Base-by-base conservation (phyloP, 2,797 vertebrate genomes). In the Sciaenops ocellatus region DNA sequence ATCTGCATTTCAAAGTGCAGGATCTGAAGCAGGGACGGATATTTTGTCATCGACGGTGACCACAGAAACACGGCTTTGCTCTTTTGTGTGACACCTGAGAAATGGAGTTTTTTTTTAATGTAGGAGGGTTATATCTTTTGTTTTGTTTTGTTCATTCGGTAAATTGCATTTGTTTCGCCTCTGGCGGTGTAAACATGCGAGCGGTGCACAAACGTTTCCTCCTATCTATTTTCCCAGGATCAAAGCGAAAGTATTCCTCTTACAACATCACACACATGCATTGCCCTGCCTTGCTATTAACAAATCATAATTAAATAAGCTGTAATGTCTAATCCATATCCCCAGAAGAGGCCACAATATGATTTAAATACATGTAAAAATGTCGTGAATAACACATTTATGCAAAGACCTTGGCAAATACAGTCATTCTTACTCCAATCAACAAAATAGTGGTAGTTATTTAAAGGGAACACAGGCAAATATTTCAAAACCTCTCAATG, bases 1-100 rank as follows among this genome's bases (percentile, higher is more conserved):
- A 89, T 89, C 79, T 83, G 67, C 88, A 90, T 85, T 89, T 92
- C 79, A 84, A 90, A 89, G 82, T 48, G 34, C 24, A 16, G 28
- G 48, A 78, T 82, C 38, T 38, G 63, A 83, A 63, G 72, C 75
- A n/a, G 70, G 16, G 63, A 41, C 20, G 28, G 50, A 88, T 80
- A 65, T 82, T 62, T 73, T 61, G 64, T 69, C 70, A 62, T 62
- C 41, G 80, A 67, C 16, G 20, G 44, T 56, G 76, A 73, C 67
- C 72, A 6, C 44, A 68, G 63, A 79, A 59, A 74, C 17, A 13
- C 5, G 46, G 30, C 60, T 74, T 74, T 80, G 70, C 68, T 73
- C 69, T 73, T 75, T 68, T 30, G 79, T 84, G 47, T 50, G 50
- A 56, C 73, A 80, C 74, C 78, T 85, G 57, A 75, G 52, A 76